A percentile compares a stretch with the other conserved stretches of the same genome.
phyloP scores from a whole-genome alignment of 2,113 vertebrate genomes.

The Anolis sagrei region DNA sequence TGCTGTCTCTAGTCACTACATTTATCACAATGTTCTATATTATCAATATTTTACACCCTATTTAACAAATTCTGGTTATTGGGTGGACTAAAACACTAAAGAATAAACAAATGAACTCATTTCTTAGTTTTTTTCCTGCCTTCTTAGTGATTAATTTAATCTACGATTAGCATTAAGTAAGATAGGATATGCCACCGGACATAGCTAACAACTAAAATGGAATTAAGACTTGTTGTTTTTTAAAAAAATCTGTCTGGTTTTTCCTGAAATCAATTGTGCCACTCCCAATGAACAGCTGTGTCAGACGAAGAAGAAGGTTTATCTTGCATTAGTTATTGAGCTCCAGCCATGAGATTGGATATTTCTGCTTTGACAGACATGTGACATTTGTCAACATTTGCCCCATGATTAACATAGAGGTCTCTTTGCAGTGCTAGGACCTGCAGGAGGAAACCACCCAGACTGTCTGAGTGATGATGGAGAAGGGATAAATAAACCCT shows the following conservation, averaged over 20 bases:
- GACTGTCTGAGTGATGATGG: slow-evolving; percentile 76
- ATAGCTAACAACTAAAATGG: background rate
- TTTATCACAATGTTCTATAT: too few species aligned
- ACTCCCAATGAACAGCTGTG: slow-evolving; percentile 23
- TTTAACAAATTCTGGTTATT: too few species aligned
- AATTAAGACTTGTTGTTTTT: background rate
- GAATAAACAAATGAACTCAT: too few species aligned
- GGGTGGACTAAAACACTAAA: too few species aligned
- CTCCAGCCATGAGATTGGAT: slow-evolving; percentile 46
- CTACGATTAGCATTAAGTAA: background rate
- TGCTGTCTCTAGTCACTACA: too few species aligned
- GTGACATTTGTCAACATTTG: slow-evolving; percentile 65
- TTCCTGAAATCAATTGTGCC: slow-evolving; percentile 9
- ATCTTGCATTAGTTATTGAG: background rate
- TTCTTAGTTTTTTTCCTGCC: too few species aligned
- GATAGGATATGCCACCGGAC: background rate
- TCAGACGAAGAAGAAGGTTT: background rate
- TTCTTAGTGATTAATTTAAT: background rate
- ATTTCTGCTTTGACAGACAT: slow-evolving; percentile 57
- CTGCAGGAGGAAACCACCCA: slow-evolving; percentile 76
- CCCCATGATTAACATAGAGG: slow-evolving; percentile 55
- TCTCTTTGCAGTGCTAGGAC: slow-evolving; percentile 60
- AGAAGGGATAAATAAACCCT: slow-evolving; percentile 63
- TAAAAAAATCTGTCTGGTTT: background rate
- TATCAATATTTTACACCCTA: too few species aligned